These are phyloP conservation scores for Endotricha flammealis DNA, from an alignment of 2,888 invertebrate species.

Conservation along the genomic window DNA sequence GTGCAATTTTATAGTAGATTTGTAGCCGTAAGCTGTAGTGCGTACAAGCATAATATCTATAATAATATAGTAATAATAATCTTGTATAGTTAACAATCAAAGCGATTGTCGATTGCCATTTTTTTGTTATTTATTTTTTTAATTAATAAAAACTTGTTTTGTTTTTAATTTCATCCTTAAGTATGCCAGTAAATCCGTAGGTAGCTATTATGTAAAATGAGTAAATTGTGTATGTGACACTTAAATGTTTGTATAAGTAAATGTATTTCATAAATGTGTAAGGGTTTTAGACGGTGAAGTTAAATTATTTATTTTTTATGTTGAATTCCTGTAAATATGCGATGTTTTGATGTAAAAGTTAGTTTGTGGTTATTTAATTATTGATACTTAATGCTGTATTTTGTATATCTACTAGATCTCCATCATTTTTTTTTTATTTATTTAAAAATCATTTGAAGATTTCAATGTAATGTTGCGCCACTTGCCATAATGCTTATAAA, in stretches of 20 bases:
- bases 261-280: constrained; percentile 65
- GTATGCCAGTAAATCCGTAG: constrained; percentile 76
- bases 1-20: constrained; percentile 75
- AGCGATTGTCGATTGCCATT: constrained; percentile 49
- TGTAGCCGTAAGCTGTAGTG: constrained; percentile 53
- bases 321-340: constrained; percentile 73
- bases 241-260: constrained; percentile 54
- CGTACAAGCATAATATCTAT: constrained; percentile 52
- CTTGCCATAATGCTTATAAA: constrained; percentile 18
- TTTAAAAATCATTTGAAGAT: constrained; percentile 28
- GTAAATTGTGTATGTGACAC: constrained; percentile 52
- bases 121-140: constrained; percentile 74
- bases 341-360: constrained; percentile 67
- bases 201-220: constrained; percentile 41
- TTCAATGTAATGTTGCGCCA: constrained; percentile 4
- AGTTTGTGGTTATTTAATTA: constrained; percentile 68
- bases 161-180: constrained; percentile 38
- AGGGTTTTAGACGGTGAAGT: constrained; percentile 65
- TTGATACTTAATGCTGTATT: constrained; percentile 48
- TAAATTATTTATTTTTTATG: constrained; percentile 78
- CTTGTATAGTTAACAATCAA: constrained; percentile 44
- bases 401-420: constrained; percentile 57
- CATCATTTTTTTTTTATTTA: constrained; percentile 49
- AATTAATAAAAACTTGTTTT: constrained; percentile 57
- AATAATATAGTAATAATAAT: constrained; percentile 28